phyloP scores from a whole-genome alignment of 2,113 vertebrate genomes.

The Propithecus coquereli region DNA sequence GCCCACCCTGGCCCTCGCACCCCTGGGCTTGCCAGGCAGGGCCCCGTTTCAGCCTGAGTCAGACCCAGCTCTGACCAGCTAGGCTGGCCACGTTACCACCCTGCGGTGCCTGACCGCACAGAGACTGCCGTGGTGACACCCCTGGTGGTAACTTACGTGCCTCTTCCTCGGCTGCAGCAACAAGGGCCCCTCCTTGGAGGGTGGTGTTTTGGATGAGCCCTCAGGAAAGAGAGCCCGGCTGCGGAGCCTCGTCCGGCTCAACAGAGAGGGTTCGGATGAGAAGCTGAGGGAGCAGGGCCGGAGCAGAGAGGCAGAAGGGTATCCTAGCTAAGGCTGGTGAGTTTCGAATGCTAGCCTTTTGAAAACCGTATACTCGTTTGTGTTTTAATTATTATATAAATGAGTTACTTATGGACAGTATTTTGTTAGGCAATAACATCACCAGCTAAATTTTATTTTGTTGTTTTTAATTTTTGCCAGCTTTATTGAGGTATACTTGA shows the following conservation, averaged over 20 bases:
- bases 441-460: background rate
- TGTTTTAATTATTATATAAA: background rate
- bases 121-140: background rate
- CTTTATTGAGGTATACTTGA: background rate
- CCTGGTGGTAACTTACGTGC: background rate
- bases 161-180: background rate
- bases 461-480: background rate
- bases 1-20: background rate
- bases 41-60: background rate
- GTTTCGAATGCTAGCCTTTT: background rate
- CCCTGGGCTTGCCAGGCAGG: background rate
- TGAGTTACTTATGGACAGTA: background rate
- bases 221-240: background rate
- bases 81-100: background rate
- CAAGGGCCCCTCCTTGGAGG: accelerated
- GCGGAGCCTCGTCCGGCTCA: background rate
- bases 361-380: background rate
- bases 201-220: background rate
- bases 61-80: background rate
- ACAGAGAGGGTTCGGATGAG: background rate
- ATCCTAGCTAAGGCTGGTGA: background rate
- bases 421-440: background rate
- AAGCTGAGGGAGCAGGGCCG: accelerated
- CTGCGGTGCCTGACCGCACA: background rate
- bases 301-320: background rate